These are phyloP conservation scores for Mormyrops attenuatus DNA, from an alignment of 2,797 vertebrate species.

Conservation along the genomic window DNA sequence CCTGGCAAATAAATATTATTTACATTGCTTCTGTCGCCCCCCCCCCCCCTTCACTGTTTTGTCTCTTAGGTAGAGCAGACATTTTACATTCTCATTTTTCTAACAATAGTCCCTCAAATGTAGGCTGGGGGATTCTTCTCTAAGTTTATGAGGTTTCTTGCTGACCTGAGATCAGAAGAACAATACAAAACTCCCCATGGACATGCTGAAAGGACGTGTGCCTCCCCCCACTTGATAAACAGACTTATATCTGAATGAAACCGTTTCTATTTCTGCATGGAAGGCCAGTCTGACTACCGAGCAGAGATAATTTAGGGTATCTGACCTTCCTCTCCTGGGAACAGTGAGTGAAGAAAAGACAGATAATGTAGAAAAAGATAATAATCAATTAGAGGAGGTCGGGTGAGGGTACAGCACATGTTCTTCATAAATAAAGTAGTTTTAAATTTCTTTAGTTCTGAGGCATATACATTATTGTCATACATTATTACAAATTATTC, in stretches of 20 bases:
- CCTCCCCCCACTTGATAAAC: slow-evolving; percentile 54
- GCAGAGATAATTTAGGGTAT: not conserved
- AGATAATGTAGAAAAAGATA: not conserved
- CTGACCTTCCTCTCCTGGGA: slow-evolving; percentile 20
- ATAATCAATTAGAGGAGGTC: not conserved
- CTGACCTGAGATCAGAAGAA: slow-evolving; percentile 55
- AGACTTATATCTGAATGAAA: slow-evolving; percentile 35
- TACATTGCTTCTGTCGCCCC: slow-evolving; percentile 21
- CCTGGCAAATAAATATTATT: not conserved
- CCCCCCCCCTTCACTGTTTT: not conserved
- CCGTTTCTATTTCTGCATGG: not conserved
- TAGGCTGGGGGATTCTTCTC: slow-evolving; percentile 43
- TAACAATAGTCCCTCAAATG: not conserved
- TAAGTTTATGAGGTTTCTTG: slow-evolving; percentile 30
- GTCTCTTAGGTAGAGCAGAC: not conserved
- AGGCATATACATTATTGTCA: not conserved
- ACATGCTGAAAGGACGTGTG: not conserved
- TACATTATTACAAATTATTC: not conserved
- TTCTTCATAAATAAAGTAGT: not conserved
- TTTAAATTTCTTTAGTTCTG: not conserved
- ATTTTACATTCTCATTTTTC: not conserved
- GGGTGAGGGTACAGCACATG: not conserved
- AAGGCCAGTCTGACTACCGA: slow-evolving; percentile 8
- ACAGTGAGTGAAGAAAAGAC: slow-evolving; percentile 16
- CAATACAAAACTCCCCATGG: slow-evolving; percentile 43